Percentiles rank a stretch among this genome's conserved stretches.
Conservation (phyloP, 1,140 invertebrate species). For the Papilio glaucus region DNA sequence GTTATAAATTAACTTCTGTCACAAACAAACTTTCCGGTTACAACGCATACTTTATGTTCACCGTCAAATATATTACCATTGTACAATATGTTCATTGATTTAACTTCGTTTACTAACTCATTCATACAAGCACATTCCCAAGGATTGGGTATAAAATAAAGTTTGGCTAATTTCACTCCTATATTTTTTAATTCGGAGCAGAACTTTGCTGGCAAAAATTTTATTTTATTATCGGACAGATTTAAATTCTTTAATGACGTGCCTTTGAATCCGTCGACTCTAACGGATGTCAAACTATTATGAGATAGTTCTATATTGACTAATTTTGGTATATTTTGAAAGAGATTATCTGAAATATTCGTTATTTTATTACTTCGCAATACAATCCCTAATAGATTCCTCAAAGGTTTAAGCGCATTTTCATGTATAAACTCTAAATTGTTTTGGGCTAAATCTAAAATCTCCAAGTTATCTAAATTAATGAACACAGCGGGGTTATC, state of each 20-base stretch:
- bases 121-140: conserved; percentile 72
- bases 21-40: conserved; percentile 51
- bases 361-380: conserved; percentile 60
- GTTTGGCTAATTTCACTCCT: conserved; percentile 58
- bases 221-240: conserved; percentile 61
- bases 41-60: conserved; percentile 57
- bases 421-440: conserved; percentile 54
- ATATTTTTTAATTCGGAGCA: conserved; percentile 65
- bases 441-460: conserved; percentile 60
- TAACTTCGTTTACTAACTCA: conserved; percentile 62
- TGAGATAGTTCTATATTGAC: conserved; percentile 60
- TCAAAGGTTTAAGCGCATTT: conserved; percentile 57
- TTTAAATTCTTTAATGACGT: conserved; percentile 65
- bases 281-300: conserved; percentile 59
- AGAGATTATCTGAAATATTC: conserved; percentile 57
- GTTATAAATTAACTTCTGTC: conserved; percentile 47
- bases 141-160: conserved; percentile 68
- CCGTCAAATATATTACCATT: conserved; percentile 60
- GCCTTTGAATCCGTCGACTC: conserved; percentile 60
- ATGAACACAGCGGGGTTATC: conserved; percentile 44
- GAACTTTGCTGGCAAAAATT: conserved; percentile 69
- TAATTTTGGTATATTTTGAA: conserved; percentile 58
- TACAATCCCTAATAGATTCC: conserved; percentile 57
- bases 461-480: conserved; percentile 50
- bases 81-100: conserved; percentile 55